Conservation (phyloP, 1,140 invertebrate genomes). For the Phenacoccus solenopsis region DNA sequence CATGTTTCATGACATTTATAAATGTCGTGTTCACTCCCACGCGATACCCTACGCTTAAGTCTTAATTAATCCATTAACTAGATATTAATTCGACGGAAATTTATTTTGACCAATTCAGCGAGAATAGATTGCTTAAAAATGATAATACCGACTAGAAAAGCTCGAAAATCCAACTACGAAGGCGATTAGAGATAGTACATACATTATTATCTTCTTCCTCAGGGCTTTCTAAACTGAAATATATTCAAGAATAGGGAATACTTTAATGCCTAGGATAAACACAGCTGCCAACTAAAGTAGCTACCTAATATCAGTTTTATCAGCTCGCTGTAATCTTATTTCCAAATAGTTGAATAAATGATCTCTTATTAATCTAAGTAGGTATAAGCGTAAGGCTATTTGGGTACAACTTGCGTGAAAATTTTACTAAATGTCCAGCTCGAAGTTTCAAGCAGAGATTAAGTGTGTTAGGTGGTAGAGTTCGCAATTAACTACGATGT, state of each 20-base stretch:
- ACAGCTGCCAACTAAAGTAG: conserved; percentile 1
- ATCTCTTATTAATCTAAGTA: no score
- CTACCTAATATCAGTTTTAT: conserved; percentile 3
- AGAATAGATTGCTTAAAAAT: neutral
- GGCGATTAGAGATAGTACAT: neutral
- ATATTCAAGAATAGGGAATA: neutral
- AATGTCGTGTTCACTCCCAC: neutral
- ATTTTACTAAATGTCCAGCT: no score
- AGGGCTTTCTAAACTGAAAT: neutral
- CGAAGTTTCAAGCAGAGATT: no score
- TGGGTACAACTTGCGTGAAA: no score
- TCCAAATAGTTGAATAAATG: no score
- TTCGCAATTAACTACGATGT: no score
- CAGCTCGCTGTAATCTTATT: neutral
- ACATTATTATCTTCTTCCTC: no score
- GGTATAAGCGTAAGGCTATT: no score
- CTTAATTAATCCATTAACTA: conserved; percentile 3
- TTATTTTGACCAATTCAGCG: neutral
- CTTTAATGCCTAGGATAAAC: neutral
- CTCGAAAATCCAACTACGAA: neutral
- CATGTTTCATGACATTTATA: no score
- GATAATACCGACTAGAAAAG: neutral
- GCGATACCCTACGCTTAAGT: neutral
- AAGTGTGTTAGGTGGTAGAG: no score
- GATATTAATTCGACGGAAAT: neutral